Evolutionary conservation across 1,140 invertebrate species (phyloP), one percentile per base, ranked within the genome.

Genomic region (Limonius californicus): DNA sequence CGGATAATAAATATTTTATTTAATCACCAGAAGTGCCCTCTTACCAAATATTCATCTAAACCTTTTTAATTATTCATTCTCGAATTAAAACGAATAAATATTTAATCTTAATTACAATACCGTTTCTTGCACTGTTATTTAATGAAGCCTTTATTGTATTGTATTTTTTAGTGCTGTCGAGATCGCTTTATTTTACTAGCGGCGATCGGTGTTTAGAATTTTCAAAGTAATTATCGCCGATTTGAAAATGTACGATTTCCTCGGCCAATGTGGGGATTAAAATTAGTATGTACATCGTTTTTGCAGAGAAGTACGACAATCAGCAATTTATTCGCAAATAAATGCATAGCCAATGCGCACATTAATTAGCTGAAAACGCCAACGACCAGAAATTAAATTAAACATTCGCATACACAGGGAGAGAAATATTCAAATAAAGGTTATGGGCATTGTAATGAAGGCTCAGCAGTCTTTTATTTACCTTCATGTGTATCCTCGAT

Each of bases 1-100:
- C 53, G 53, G 45, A 50, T 50, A 50, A 55, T 55, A 55, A 55
- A 55, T 55, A 55, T 55, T 55, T 55, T 55, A 55, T 55, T 55
- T 55, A 55, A 55, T 55, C 27, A 55, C 27, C 11, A 55, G 30
- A 55, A 55, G 53, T 55, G 53, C 53, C 21, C 53, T 32, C 53
- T 4, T 32, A 32, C 21, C 18, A 15, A 32, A 55, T 21, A 21
- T 50, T 50, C 45, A 50, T 50, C 45, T 21, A 50, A 50, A 55
- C 53, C 53, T 55, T n/a, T 55, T 32, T 55, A 27, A 23, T 55
- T 55, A 55, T 55, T 55, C 20, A 50, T 19, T n/a, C 20, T 18
- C n/a, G 45, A 50, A 50, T 50, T 50, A 50, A 50, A 50, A 50
- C 20, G 45, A 18, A 50, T 50, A 50, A 50, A 50, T 50, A 21